These are phyloP conservation scores for Fulmarus glacialis DNA, from an alignment of 2,113 vertebrate species.

Conservation along the genomic window DNA sequence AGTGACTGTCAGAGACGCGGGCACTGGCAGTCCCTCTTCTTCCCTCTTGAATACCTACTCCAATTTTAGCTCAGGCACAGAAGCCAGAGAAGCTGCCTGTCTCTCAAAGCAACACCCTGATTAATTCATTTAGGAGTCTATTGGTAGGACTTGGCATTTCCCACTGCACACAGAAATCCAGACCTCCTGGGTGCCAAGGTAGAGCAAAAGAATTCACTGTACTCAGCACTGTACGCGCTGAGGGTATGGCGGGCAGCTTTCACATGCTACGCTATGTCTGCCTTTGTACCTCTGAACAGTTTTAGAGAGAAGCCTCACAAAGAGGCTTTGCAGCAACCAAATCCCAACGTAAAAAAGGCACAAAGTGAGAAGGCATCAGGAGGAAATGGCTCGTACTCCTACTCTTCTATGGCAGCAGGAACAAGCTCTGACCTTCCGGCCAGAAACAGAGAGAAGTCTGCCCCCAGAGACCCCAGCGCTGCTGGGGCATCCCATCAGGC, in stretches of 20 bases:
- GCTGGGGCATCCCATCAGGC: rapidly evolving
- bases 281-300: neutral
- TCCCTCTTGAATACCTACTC: neutral
- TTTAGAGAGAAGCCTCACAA: neutral
- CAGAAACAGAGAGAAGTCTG: neutral
- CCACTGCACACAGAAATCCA: neutral
- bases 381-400: neutral
- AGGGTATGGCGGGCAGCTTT: neutral
- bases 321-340: neutral
- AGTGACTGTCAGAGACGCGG: rapidly evolving
- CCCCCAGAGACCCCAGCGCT: neutral
- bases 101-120: neutral
- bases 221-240: rapidly evolving
- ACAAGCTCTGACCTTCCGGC: neutral
- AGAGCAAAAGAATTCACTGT: neutral
- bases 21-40: neutral
- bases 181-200: neutral
- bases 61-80: neutral
- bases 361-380: neutral
- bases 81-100: neutral
- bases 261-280: rapidly evolving
- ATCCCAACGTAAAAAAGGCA: neutral
- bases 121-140: neutral
- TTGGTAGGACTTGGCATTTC: neutral
- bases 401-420: neutral